Base-by-base conservation (phyloP, 2,113 vertebrate species). In the Taxidea taxus region DNA sequence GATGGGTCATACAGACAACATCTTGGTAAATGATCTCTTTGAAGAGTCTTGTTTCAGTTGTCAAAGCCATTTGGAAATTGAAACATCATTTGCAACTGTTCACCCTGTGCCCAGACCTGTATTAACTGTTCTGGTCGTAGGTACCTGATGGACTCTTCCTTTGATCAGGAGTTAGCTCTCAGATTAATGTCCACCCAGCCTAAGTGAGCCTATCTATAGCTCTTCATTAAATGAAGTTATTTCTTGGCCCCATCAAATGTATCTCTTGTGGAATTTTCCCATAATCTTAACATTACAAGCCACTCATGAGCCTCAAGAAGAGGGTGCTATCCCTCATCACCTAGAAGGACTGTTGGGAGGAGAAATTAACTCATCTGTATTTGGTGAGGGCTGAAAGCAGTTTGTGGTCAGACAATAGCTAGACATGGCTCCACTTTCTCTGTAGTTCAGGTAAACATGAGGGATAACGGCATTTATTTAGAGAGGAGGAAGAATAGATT, bases 11-110 rank as follows among this genome's bases (percentile, higher is more conserved):
- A 16, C 15, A 72, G 68, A 84, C 56, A 37, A 85, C 21, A 72
- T 64, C 88, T 58, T 70, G 31, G 68, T 56, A 64, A 78, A 47
- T 31, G 60, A 23, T 54, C 10, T 77, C 18, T 42, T 68, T 87
- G 49, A 47, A 82, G 20, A 47, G 31, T 6, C 64, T 80, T 84
- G 21, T 91, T 88, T 93, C 75, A 44, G 42, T 91, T 60, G 34
- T 91, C 62, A 84, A 23, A 93, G 44, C 14, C 54, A 37, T 51
- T 95, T 78, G 34, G 23, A 84, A 87, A 23, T 15, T 39, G 60
- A 87, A 87, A 44, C 11, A 51, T 87, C 44, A 95, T 66, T 91
- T 94, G 25, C 15, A 78, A 20, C 34, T 78, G 16, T 10, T 78
- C 6, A 51, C 5, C 83, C 31, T 70, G n/a, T 77, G 68, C 37